Evolutionary conservation across 2,113 vertebrate species (phyloP).

Genomic region (Catagonus wagneri): DNA sequence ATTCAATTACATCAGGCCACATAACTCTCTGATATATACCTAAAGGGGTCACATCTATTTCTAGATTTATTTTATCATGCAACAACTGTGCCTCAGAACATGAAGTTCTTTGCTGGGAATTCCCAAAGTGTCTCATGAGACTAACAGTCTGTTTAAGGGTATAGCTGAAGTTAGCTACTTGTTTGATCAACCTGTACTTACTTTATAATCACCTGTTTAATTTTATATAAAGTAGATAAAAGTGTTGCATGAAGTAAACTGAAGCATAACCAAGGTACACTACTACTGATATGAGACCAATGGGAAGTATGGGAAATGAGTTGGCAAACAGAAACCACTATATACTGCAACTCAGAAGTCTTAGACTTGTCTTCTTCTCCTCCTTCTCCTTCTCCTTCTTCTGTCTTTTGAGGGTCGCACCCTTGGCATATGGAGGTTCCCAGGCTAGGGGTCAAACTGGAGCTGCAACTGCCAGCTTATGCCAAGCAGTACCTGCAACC

Average conservation of each 20-base stretch:
- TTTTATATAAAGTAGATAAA: not conserved
- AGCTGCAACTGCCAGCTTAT: too few relatives aligned
- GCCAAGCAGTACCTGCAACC: too few relatives aligned
- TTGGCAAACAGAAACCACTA: not conserved
- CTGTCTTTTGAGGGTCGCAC: too few relatives aligned
- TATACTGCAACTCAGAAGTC: not conserved
- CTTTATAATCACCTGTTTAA: not conserved
- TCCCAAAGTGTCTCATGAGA: not conserved
- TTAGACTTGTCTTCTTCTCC: too few relatives aligned
- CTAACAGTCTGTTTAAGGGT: not conserved
- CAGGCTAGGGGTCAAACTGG: too few relatives aligned
- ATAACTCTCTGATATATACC: not conserved
- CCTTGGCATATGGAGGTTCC: too few relatives aligned
- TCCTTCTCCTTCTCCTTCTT: too few relatives aligned
- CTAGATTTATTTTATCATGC: not conserved
- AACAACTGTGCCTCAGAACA: not conserved
- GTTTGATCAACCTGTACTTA: not conserved
- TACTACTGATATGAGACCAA: not conserved
- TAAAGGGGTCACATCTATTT: not conserved
- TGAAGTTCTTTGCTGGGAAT: not conserved
- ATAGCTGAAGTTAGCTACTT: not conserved
- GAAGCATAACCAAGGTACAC: constrained; percentile 15
- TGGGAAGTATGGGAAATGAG: not conserved
- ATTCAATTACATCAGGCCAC: not conserved
- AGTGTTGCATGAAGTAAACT: constrained; percentile 13